Evolutionary conservation across 2,888 invertebrate genomes (phyloP).

Genomic region (Galeopsomyia nigrocyanea): DNA sequence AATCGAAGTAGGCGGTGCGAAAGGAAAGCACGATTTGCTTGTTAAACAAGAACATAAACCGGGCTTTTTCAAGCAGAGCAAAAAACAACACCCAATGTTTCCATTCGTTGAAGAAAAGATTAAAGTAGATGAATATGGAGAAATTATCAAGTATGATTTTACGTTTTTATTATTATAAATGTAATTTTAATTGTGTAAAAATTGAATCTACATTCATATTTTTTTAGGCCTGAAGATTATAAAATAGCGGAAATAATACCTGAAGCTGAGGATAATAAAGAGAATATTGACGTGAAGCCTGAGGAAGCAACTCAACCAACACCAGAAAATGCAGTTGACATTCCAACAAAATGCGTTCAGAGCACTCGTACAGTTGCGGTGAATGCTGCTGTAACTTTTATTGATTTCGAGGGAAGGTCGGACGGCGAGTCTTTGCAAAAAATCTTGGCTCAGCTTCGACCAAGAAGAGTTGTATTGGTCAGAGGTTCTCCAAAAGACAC

Average conservation of each 20-base stretch:
- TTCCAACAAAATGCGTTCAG: conserved; percentile 91
- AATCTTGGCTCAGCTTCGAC: conserved; percentile 77
- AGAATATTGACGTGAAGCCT: conserved; percentile 76
- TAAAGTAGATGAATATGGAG: conserved; percentile 96
- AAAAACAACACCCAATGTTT: conserved; percentile 97
- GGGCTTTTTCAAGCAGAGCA: conserved; percentile 89
- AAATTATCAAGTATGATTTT: conserved; percentile 80
- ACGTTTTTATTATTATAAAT: not conserved
- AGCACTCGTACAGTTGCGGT: conserved; percentile 82
- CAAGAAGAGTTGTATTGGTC: conserved; percentile 78
- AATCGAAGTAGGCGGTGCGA: conserved; percentile 82
- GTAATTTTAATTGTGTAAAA: conserved; percentile 12
- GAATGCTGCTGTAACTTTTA: conserved; percentile 90
- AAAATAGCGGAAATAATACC: conserved; percentile 81
- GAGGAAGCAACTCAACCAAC: conserved; percentile 72
- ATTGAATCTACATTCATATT: not conserved
- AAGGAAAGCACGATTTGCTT: conserved; percentile 89
- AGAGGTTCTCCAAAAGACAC: conserved; percentile 81
- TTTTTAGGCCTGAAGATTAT: conserved; percentile 86
- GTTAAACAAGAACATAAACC: conserved; percentile 81
- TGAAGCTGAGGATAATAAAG: conserved; percentile 79
- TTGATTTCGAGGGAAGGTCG: conserved; percentile 96
- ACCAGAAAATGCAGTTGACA: conserved; percentile 74
- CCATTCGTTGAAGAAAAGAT: conserved; percentile 94
- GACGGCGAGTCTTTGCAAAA: conserved; percentile 86